Base-by-base conservation (phyloP, 2,888 invertebrate genomes). In the Lasioglossum leucozonium region DNA sequence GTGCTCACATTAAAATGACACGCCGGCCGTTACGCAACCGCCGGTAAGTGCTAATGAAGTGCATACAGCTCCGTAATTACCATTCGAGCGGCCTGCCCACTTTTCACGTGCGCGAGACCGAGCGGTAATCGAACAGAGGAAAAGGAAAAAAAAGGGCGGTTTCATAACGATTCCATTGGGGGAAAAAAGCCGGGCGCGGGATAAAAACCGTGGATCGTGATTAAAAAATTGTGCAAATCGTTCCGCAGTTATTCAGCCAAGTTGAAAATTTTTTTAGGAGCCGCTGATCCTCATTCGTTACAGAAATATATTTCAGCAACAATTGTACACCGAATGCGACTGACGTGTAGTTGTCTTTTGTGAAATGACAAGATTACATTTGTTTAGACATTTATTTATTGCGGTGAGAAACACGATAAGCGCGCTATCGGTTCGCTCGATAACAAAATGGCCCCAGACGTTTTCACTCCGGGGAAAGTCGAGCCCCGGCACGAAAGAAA, bases 21-120 rank as follows among this genome's bases (percentile, higher is more conserved):
- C 89, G 88, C 89, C 90, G 85, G 88, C 85, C 87, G 89, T 94
- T 94, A 93, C 91, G 93, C 92, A 94, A 94, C 91, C 85, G 89
- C 81, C 85, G 88, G 91, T 92, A 89, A 92, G 92, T 91, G 91
- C 92, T 94, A 94, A 95, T 94, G 93, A 94, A 94, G 94, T 93
- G 93, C 92, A 93, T 92, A 93, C 92, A 92, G 90, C 85, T 90
- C 84, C 83, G 92, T 93, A 94, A 94, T 94, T 94, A 94, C 91
- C 89, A 90, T 88, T 89, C 91, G 90, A 90, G 89, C 88, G 87
- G 89, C 90, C 92, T 94, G 91, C 92, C 91, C 91, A 92, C 90
- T 91, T 93, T 91, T 91, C 92, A 89, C 90, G 88, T 90, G 76
- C 75, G 51, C 51, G 51, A 51, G 74, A 75, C 55, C 81, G 82